Percentiles rank a stretch among this genome's conserved stretches.
Conservation (phyloP, 2,888 invertebrate genomes). For the Tenthredo distinguenda region DNA sequence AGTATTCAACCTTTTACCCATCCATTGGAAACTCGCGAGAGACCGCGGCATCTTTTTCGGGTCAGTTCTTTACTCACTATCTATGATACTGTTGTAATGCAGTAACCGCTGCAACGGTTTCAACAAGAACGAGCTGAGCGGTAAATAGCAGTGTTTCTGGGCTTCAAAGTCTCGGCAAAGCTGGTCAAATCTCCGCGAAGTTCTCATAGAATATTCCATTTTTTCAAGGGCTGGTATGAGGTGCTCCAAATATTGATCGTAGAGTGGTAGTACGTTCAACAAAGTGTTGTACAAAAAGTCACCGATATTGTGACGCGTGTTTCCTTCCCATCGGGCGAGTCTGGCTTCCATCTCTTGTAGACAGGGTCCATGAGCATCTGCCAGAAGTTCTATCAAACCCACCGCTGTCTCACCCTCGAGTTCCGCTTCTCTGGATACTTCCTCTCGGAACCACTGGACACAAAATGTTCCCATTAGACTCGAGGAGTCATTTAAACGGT, state of each 20-base stretch:
- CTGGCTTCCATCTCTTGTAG: conserved; percentile 89
- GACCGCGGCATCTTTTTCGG: background rate
- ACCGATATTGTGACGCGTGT: conserved; percentile 84
- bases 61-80: conserved; percentile 81
- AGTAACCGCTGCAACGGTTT: conserved; percentile 92
- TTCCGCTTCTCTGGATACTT: conserved; percentile 82
- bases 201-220: conserved; percentile 88
- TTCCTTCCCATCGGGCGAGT: conserved; percentile 87
- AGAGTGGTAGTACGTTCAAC: conserved; percentile 82
- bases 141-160: conserved; percentile 92
- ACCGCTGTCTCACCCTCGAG: conserved; percentile 83
- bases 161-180: conserved; percentile 89
- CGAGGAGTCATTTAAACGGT: background rate
- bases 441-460: conserved; percentile 86
- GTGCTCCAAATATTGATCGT: conserved; percentile 86
- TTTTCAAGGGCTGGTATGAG: conserved; percentile 89
- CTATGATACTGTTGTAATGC: conserved; percentile 89
- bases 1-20: background rate
- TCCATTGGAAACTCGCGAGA: background rate
- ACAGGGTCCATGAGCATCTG: conserved; percentile 90
- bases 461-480: background rate
- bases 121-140: conserved; percentile 89
- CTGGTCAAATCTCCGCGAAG: conserved; percentile 85
- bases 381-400: conserved; percentile 85
- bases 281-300: conserved; percentile 87